Evolutionary conservation across 2,888 invertebrate species (phyloP).

Genomic region (Drosophila helvetica): DNA sequence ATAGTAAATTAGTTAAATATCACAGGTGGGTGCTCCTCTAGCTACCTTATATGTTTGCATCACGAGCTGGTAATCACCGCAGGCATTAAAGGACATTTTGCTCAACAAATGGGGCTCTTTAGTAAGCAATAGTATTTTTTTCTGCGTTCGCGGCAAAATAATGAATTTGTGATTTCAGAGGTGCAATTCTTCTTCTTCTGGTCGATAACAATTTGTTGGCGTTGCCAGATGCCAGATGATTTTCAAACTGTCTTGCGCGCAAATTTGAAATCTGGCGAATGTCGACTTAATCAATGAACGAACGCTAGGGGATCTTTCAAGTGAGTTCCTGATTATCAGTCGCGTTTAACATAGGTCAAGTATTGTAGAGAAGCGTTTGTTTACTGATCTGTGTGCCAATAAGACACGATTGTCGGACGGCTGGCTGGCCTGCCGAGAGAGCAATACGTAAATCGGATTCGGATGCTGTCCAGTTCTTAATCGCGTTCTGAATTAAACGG

Average conservation of each 20-base stretch:
- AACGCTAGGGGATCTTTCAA: background rate
- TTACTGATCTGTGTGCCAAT: slow-evolving; percentile 24
- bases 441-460: background rate
- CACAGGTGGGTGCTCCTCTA: background rate
- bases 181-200: background rate
- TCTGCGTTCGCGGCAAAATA: slow-evolving; percentile 1
- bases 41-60: slow-evolving; percentile 54
- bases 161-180: background rate
- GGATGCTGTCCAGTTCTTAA: slow-evolving; percentile 51
- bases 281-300: slow-evolving; percentile 29
- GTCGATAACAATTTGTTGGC: background rate
- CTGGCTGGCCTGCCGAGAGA: slow-evolving; percentile 13
- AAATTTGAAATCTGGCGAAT: slow-evolving; percentile 11
- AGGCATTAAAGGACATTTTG: slow-evolving; percentile 49
- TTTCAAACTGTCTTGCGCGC: background rate
- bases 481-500: slow-evolving; percentile 49
- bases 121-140: background rate
- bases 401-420: slow-evolving; percentile 5
- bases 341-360: slow-evolving; percentile 60
- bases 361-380: slow-evolving; percentile 20
- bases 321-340: slow-evolving; percentile 29
- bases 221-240: background rate
- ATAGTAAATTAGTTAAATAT: background rate
- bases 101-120: background rate
- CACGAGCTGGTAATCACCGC: slow-evolving; percentile 52